phyloP scores from a whole-genome alignment of 2,888 invertebrate genomes.

The Gasteruption jaculator region DNA sequence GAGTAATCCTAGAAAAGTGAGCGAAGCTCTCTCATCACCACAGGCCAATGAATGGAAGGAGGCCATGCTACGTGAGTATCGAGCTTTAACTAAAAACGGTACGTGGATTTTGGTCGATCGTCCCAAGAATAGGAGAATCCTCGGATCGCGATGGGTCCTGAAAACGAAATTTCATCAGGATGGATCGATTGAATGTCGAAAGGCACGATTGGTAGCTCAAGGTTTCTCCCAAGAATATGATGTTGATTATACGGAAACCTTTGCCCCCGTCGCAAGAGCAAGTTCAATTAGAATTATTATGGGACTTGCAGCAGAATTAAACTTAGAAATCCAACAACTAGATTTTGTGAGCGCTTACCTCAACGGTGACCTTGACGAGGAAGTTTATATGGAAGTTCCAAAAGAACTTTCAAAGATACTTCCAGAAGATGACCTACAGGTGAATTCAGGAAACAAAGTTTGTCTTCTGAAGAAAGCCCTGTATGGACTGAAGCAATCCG shows the following conservation, averaged over 20 bases:
- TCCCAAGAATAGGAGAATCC: conserved; percentile 16
- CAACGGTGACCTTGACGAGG: conserved; percentile 19
- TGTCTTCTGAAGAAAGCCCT: conserved; percentile 24
- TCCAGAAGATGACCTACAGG: conserved; percentile 3
- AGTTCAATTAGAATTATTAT: conserved; percentile 5
- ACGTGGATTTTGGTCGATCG: conserved; percentile 26
- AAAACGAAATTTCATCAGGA: conserved; percentile 20
- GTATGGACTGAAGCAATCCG: conserved; percentile 27
- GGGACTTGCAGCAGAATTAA: conserved; percentile 10
- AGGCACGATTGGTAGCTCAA: conserved; percentile 31
- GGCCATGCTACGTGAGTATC: conserved; percentile 23
- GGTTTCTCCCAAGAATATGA: conserved; percentile 28
- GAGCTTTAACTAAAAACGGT: conserved; percentile 23
- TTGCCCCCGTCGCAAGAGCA: conserved; percentile 15
- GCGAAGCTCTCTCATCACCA: conserved; percentile 6
- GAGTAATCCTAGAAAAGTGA: conserved; percentile 1
- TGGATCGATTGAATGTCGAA: conserved; percentile 21
- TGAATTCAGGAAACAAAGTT: conserved; percentile 18
- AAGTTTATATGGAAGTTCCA: conserved; percentile 21
- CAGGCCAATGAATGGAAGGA: conserved; percentile 20
- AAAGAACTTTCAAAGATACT: conserved; percentile 16
- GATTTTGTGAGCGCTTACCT: conserved; percentile 16
- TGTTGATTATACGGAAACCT: conserved; percentile 24
- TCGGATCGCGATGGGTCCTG: conserved; percentile 23
- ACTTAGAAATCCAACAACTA: conserved; percentile 18